Conservation (phyloP, 2,888 invertebrate genomes). For the Aromia moschata region DNA sequence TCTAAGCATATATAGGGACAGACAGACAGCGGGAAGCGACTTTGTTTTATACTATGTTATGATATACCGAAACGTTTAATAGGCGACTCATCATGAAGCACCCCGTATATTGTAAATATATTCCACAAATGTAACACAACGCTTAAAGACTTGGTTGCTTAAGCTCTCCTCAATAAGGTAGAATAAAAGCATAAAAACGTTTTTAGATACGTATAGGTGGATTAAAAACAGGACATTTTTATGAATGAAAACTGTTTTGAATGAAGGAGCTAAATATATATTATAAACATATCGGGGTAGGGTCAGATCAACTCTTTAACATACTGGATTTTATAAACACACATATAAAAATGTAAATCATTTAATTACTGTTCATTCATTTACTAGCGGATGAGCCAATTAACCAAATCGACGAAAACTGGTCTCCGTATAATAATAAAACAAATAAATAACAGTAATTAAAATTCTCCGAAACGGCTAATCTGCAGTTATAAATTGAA, state of each 20-base stretch:
- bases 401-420: constrained; percentile 1
- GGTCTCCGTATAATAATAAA: background rate
- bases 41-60: too few species aligned
- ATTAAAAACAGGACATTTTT: background rate
- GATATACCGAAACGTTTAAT: too few species aligned
- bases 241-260: too few species aligned
- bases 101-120: too few species aligned
- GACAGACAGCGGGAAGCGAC: too few species aligned
- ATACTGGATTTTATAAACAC: background rate
- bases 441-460: constrained; percentile 10
- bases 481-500: constrained; percentile 1
- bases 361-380: background rate
- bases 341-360: background rate
- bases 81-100: too few species aligned
- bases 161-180: too few species aligned
- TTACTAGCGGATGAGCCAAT: background rate
- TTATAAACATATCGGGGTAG: background rate
- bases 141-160: too few species aligned
- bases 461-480: background rate
- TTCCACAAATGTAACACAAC: too few species aligned
- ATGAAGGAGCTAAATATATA: background rate
- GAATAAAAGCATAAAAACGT: too few species aligned
- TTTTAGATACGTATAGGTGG: too few species aligned
- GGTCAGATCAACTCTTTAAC: background rate
- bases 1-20: too few species aligned